Base-by-base conservation (phyloP, 2,113 vertebrate genomes). In the Stictonetta naevosa region DNA sequence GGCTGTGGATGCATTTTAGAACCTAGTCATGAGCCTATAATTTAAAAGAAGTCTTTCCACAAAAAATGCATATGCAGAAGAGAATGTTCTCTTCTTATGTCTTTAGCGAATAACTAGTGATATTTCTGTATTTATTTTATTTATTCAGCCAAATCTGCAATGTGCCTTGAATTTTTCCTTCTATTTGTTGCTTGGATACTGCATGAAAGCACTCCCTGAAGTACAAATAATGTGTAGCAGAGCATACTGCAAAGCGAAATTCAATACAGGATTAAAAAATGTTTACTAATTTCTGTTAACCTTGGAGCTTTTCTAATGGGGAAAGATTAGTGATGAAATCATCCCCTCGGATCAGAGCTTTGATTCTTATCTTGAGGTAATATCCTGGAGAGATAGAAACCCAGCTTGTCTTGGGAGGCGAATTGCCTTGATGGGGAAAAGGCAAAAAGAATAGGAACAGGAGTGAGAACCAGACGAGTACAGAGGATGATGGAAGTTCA, bases 151-250 rank as follows among this genome's bases (percentile, higher is more conserved):
- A 96, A 93, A 95, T 89, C 92, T 96, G 63, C 77, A 85, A 11
- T 92, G 69, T 94, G 76, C 83, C 53, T 92, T 90, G 86, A 42
- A 33, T 92, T 93, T 95, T 77, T 50, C 80, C 62, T 93, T 84
- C 77, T 87, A 3, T 95, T 89, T 94, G 95, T 97, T 96, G 93
- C 96, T 93, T 91, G 93, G 95, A 91, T 96, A 96, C 95, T 88
- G 87, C 87, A 74, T 96, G 90, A 90, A 96, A 95, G 82, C 78
- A 73, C 67, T 96, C 93, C 86, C 81, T 92, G 86, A 87, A 91
- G 91, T 96, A 93, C 85, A 96, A 96, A 89, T 96, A 92, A 94
- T 62, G 62, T 83, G 74, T 84, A 92, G 62, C 67, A 87, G 88
- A 87, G 66, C 77, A 62, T 71, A 38, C 78, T 94, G 93, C 58